Evolutionary conservation across 2,888 invertebrate genomes (phyloP).

Genomic region (Meghimatium bilineatum): DNA sequence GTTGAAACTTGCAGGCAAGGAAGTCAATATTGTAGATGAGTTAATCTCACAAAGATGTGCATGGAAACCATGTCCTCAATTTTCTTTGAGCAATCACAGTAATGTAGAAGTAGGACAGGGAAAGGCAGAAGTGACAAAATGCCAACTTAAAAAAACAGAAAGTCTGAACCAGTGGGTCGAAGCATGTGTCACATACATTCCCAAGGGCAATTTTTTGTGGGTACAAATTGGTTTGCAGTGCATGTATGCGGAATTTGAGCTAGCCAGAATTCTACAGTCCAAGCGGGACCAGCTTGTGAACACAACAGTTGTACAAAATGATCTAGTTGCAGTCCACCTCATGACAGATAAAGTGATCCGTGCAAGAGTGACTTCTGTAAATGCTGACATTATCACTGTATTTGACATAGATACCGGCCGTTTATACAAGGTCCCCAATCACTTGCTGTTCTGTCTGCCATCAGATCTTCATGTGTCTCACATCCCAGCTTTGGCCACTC

Average conservation of each 20-base stretch:
- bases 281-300: background rate
- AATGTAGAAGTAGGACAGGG: background rate
- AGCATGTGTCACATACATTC: conserved; percentile 13
- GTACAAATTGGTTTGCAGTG: background rate
- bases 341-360: background rate
- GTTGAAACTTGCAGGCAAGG: background rate
- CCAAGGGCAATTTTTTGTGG: conserved; percentile 27
- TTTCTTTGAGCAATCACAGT: background rate
- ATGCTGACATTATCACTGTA: background rate
- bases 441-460: background rate
- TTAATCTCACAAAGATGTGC: background rate
- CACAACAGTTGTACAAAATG: background rate
- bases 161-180: background rate
- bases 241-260: background rate
- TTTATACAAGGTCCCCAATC: background rate
- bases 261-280: background rate
- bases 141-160: background rate
- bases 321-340: background rate
- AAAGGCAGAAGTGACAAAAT: background rate
- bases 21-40: background rate
- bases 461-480: background rate
- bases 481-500: conserved; percentile 19
- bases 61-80: background rate
- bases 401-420: conserved; percentile 28
- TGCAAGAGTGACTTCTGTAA: background rate